Evolutionary conservation across 2,888 invertebrate species (phyloP), one percentile per base, ranked within the genome.

Genomic region (Scelioninae gen. 1): DNA sequence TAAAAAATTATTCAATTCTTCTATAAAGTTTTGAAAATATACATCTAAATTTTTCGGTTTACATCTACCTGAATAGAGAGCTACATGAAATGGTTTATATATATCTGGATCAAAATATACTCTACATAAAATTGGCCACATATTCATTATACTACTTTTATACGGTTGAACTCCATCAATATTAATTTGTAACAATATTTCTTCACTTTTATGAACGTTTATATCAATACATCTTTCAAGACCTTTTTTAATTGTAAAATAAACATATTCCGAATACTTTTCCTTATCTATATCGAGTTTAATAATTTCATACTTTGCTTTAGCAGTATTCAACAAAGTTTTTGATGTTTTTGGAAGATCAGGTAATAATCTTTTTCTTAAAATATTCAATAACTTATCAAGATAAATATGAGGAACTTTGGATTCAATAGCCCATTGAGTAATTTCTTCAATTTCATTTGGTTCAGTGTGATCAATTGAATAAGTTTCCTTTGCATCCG

Each of bases 21-120:
- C 11, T 13, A 87, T 69, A 45, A 85, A 87, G n/a, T 56, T 10
- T 1, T 55, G 11, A 15, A 85, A 77, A 80, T 69, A 85, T 9
- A 80, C 29, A 2, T 66, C 55, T 9, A 65, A 29, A 71, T 47
- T 23, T 32, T 74, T 71, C 0, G 85, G 85, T 72, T 85, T 86
- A n/a, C 74, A 51, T 45, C 60, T 55, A 43, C 84, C 85, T 56
- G 15, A 69, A 83, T n/a, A n/a, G n/a, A n/a, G n/a, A n/a, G n/a
- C n/a, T n/a, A n/a, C n/a, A n/a, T n/a, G n/a, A n/a, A n/a, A 85
- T 0, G 84, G 83, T 56, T 86, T 76, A 32, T 86, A 85, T 1
- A 84, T 55, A 34, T 83, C 76, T 7, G 82, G 49, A 38, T n/a
- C 10, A 43, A 68, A 66, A 63, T 72, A 49, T 16, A 85, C 68